These are phyloP conservation scores for Cerastis leucographa DNA, from an alignment of 2,888 invertebrate species.

Conservation along the genomic window DNA sequence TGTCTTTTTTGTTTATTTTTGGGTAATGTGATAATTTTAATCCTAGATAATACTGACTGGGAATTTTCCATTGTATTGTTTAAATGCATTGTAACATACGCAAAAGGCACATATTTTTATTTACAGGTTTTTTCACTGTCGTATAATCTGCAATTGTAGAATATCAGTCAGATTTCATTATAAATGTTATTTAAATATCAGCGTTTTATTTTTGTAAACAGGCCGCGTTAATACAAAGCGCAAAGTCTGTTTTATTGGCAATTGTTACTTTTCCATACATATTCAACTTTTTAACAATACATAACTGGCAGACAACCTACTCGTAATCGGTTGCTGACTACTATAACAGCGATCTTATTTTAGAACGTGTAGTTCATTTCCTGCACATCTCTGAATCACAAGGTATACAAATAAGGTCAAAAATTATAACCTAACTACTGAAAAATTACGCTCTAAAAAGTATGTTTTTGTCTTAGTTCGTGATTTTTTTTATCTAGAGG, in stretches of 20 bases:
- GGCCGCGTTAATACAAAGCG: not conserved
- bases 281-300: too few species aligned
- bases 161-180: not conserved
- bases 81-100: not conserved
- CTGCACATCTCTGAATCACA: not conserved
- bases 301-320: too few species aligned
- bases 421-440: too few species aligned
- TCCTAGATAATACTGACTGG: conserved; percentile 5
- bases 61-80: not conserved
- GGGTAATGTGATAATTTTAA: not conserved
- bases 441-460: too few species aligned
- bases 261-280: too few species aligned
- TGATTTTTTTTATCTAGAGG: too few species aligned
- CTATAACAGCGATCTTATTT: too few species aligned
- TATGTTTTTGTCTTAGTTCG: too few species aligned
- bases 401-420: too few species aligned
- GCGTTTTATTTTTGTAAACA: not conserved
- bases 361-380: too few species aligned
- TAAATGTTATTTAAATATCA: not conserved
- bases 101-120: not conserved
- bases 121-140: not conserved
- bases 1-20: conserved; percentile 43
- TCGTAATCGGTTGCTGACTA: too few species aligned
- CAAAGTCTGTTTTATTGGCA: too few species aligned
- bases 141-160: not conserved